These are phyloP conservation scores for Brenthis hecate DNA, from an alignment of 2,888 invertebrate genomes.

Conservation along the genomic window DNA sequence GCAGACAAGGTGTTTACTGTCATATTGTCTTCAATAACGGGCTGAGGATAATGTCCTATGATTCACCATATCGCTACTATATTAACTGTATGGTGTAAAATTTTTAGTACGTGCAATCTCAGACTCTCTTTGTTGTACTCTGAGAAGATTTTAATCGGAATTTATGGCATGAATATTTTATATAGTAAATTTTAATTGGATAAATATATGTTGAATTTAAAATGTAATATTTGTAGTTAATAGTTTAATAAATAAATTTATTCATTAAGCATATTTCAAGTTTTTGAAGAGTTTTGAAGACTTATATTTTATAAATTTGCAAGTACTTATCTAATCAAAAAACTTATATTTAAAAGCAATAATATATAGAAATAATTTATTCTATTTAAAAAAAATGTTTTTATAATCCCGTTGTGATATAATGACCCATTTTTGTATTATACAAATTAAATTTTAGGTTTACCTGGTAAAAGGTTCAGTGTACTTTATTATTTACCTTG, in stretches of 20 bases:
- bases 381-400: too few relatives aligned
- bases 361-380: too few relatives aligned
- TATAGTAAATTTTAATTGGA: neutral
- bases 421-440: too few relatives aligned
- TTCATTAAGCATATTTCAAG: too few relatives aligned
- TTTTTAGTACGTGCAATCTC: slow-evolving; percentile 6
- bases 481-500: too few relatives aligned
- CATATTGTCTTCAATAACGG: slow-evolving; percentile 30
- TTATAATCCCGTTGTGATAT: too few relatives aligned
- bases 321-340: too few relatives aligned
- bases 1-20: slow-evolving; percentile 37
- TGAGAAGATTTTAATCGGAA: neutral
- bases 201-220: neutral
- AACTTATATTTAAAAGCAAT: too few relatives aligned
- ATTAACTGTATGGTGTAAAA: neutral
- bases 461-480: too few relatives aligned
- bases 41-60: slow-evolving; percentile 10
- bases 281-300: too few relatives aligned
- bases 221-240: neutral
- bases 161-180: slow-evolving; percentile 10
- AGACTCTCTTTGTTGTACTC: slow-evolving; percentile 4
- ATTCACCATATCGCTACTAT: slow-evolving; percentile 19
- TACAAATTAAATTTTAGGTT: too few relatives aligned
- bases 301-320: too few relatives aligned
- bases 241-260: neutral